These are phyloP conservation scores for Forbesichthys agassizii DNA, from an alignment of 2,113 vertebrate species.

Conservation along the genomic window DNA sequence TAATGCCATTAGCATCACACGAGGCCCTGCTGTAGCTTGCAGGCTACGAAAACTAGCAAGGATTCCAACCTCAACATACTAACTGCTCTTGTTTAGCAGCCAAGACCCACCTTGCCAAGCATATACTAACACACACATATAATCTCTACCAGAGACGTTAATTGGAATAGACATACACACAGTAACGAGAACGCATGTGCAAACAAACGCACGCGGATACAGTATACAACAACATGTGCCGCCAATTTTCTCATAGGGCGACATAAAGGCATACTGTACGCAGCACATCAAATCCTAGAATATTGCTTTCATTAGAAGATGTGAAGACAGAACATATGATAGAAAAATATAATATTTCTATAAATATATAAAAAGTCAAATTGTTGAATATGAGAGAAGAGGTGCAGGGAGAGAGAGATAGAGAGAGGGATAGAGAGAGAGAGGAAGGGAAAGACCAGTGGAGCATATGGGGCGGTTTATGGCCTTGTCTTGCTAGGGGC, in stretches of 20 bases:
- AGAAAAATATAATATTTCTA: background rate
- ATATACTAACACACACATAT: slow-evolving; percentile 11
- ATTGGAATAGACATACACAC: background rate
- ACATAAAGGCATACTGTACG: background rate
- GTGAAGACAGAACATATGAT: background rate
- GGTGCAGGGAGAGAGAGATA: background rate
- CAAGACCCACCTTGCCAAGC: slow-evolving; percentile 26
- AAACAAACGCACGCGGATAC: slow-evolving; percentile 23
- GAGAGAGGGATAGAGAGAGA: slow-evolving; percentile 26
- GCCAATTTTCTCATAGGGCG: slow-evolving; percentile 23
- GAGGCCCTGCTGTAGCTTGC: slow-evolving; percentile 31
- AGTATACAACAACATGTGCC: slow-evolving; percentile 18
- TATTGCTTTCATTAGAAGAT: background rate
- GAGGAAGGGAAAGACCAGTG: slow-evolving; percentile 79
- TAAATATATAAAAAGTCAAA: background rate
- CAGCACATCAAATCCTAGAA: background rate
- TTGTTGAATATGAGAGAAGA: background rate
- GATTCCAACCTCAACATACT: slow-evolving; percentile 51
- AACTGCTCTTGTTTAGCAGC: slow-evolving; percentile 59
- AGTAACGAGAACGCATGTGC: slow-evolving; percentile 16
- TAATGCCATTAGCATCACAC: slow-evolving; percentile 65
- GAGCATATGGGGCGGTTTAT: slow-evolving; percentile 92
- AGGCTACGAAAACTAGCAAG: slow-evolving; percentile 28
- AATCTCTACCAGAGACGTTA: background rate
- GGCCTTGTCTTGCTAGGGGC: slow-evolving; percentile 82